These are phyloP conservation scores for Onychorhynchus coronatus DNA, from an alignment of 2,113 vertebrate species.

Conservation along the genomic window DNA sequence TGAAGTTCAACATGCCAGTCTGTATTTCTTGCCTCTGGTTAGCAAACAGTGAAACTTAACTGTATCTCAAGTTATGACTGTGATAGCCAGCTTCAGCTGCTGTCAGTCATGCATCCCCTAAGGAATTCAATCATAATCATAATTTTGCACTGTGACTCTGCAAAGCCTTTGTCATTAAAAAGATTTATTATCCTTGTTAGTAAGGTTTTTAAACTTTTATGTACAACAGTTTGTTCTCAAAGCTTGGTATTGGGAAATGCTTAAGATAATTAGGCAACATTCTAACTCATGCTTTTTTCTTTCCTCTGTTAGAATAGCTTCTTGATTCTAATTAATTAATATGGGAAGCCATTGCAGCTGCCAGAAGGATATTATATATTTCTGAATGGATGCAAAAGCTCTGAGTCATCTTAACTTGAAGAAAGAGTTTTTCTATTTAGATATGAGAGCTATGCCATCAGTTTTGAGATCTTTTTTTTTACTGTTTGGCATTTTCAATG, in stretches of 20 bases:
- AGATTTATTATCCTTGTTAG: slow-evolving; percentile 6
- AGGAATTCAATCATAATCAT: slow-evolving; percentile 33
- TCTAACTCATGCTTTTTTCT: not conserved
- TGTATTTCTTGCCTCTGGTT: not conserved
- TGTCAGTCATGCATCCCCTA: slow-evolving; percentile 20
- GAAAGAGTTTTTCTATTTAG: not conserved
- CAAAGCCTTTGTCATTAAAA: slow-evolving; percentile 17
- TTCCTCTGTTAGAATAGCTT: not conserved
- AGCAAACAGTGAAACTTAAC: not conserved
- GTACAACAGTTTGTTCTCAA: not conserved
- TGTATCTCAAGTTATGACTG: not conserved
- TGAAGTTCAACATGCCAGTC: not conserved
- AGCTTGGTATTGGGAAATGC: not conserved
- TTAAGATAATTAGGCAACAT: not conserved
- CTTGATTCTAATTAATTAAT: not conserved
- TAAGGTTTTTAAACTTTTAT: not conserved
- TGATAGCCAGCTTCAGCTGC: not conserved
- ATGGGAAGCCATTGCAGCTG: not conserved
- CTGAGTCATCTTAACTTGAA: not conserved
- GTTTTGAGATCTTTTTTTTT: not conserved
- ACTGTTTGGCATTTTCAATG: not conserved
- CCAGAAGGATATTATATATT: not conserved
- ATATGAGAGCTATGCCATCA: not conserved
- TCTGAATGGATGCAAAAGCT: not conserved
- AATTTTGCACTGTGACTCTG: slow-evolving; percentile 38